Base-by-base conservation (phyloP, 2,113 vertebrate genomes). In the Motacilla alba region DNA sequence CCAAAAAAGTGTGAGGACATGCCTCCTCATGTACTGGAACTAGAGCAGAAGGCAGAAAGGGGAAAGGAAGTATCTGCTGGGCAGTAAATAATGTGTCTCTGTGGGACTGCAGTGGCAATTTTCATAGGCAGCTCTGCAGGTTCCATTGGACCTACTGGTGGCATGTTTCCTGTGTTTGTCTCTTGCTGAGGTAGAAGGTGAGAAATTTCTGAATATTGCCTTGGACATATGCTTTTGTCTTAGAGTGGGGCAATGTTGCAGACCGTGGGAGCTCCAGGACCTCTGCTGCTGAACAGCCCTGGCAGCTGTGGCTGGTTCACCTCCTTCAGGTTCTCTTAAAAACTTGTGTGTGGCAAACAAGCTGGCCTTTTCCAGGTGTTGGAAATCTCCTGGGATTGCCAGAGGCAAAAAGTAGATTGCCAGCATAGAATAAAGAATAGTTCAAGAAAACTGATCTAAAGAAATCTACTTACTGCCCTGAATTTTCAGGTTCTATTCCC, bases 291-390 rank as follows among this genome's bases (percentile, higher is more conserved):
- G 18, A 47, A 4, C 20, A 52, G 13, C n/a, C 6, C 13, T 20
- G 14, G 23, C 62, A 72, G 23, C 23, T 0, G 0, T 44, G 26
- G 6, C 31, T 84, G 20, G 14, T 37, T 64, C 49, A 60, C 8
- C 24, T 66, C 12, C 18, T 66, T 35, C 39, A 4, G 30, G 9
- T 13, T 68, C 15, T 69, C 2, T 39, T 68, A 69, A 64, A 78
- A 5, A 12, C 22, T 7, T 41, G 17, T 15, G 4, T 58, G 31
- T 44, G 31, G 26, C 24, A 83, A 89, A 53, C 0, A 6, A 26
- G 15, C 3, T 0, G 0, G 15, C 18, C 26, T 93, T 70, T 60
- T 62, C 37, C 80, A 79, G 24, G 52, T 70, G 31, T 16, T 52
- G 20, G 31, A 70, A 83, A 56, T 43, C 41, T 44, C 44, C 27